phyloP scores from a whole-genome alignment of 2,797 vertebrate genomes.

The Geotrypetes seraphini region DNA sequence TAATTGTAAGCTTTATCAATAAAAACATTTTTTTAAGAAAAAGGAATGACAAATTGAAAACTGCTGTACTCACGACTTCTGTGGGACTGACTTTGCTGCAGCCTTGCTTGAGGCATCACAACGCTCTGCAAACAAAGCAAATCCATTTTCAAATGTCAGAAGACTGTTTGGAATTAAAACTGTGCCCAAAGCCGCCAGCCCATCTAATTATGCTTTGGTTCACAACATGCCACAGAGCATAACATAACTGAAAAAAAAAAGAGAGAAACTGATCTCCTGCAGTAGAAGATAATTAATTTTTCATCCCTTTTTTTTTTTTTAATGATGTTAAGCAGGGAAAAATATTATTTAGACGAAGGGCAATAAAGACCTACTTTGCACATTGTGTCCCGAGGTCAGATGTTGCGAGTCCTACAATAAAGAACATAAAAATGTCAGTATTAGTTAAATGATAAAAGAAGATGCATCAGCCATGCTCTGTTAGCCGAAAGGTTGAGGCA shows the following conservation, averaged over 20 bases:
- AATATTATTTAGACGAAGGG: constrained; percentile 19
- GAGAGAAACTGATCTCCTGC: constrained; percentile 24
- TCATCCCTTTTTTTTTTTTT: constrained; percentile 33
- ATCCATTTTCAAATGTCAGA: constrained; percentile 41
- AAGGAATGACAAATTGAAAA: constrained; percentile 29
- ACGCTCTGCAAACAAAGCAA: constrained; percentile 72
- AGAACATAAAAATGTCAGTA: constrained; percentile 43
- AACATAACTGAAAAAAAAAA: constrained; percentile 31
- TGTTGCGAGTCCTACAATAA: constrained; percentile 79
- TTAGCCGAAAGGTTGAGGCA: constrained; percentile 4
- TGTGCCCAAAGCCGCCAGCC: constrained; percentile 33
- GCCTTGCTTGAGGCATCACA: constrained; percentile 77
- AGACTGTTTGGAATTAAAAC: constrained; percentile 39
- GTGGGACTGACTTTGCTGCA: constrained; percentile 77
- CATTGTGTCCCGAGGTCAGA: constrained; percentile 82
- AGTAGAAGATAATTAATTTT: constrained; percentile 20
- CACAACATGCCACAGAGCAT: constrained; percentile 36
- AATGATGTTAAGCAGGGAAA: constrained; percentile 8
- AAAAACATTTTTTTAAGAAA: too few species aligned
- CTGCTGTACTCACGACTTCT: constrained; percentile 80
- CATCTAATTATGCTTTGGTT: constrained; percentile 34
- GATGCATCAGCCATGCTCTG: constrained; percentile 5
- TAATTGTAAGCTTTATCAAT: too few species aligned
- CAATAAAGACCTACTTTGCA: constrained; percentile 79
- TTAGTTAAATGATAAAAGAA: constrained; percentile 31